Conservation (phyloP, 2,113 vertebrate species). For the Ceratotherium simum region DNA sequence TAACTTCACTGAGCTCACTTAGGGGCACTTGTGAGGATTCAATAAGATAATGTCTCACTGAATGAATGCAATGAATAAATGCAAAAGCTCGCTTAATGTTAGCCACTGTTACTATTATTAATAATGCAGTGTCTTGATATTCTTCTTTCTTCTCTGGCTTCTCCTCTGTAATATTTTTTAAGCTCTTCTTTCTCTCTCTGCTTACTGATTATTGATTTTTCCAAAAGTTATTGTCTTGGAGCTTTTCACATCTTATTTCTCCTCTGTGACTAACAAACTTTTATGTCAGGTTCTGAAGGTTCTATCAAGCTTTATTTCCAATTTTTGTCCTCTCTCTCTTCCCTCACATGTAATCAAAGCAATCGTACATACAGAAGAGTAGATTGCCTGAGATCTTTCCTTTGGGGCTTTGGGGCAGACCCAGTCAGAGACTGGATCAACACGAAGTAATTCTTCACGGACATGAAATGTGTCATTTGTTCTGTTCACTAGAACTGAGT, state of each 20-base stretch:
- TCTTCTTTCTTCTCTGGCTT: background rate
- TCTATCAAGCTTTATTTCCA: background rate
- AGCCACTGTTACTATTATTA: too few relatives aligned
- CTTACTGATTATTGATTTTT: background rate
- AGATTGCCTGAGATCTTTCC: background rate
- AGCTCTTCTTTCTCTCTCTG: background rate
- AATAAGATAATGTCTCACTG: background rate
- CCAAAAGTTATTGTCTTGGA: background rate
- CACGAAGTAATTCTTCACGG: background rate
- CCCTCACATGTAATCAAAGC: background rate
- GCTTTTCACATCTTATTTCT: background rate
- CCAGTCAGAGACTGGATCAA: background rate
- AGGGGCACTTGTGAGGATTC: background rate
- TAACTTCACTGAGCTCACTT: background rate
- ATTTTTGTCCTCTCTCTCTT: background rate
- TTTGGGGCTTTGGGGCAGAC: background rate
- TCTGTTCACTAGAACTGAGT: background rate
- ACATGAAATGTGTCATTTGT: background rate
- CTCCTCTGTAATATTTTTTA: background rate
- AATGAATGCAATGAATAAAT: background rate
- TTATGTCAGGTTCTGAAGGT: background rate
- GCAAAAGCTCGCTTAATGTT: background rate
- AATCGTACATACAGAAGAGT: background rate
- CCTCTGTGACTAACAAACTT: background rate
- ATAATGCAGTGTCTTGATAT: background rate